Base-by-base conservation (phyloP, 2,113 vertebrate species). In the Octodon degus region DNA sequence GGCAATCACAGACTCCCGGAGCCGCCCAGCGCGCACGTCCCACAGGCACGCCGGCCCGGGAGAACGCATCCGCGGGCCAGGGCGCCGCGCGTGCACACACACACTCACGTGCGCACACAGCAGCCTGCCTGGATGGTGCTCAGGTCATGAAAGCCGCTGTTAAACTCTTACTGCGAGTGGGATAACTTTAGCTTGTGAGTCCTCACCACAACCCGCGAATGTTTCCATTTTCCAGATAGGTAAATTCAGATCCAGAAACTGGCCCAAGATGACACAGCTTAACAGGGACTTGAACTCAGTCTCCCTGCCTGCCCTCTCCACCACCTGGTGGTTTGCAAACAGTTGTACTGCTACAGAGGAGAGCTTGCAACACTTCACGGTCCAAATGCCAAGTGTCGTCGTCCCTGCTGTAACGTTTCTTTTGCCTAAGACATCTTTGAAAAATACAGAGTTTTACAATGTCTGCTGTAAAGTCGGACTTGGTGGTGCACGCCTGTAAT, bases 221-320 rank as follows among this genome's bases (percentile, higher is more conserved):
- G 89, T 93, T 10, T 80, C 89, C 96, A 96, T 93, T 96, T 93
- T 93, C 81, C 81, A 92, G 96, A 83, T 0, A 53, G 83, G 43
- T 82, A 89, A 67, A 87, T 60, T 9, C 79, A 97, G 94, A 68
- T 83, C 17, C 40, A 3, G 34, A 47, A 67, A 92, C 74, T 70
- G 43, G 82, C 37, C 68, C 79, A 67, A 43, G 86, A 95, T 40
- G 27, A 24, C 68, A 30, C 32, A 85, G 83, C 50, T 67, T 47
- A 34, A 14, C 19, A 72, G 34, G 37, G 63, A 19, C n/a, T 81
- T 50, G 80, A 82, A 70, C 55, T 72, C 93, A 32, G 17, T 50
- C 84, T 80, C 67, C 72, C 32, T 60, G 50, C 14, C 43, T 22
- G 47, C 37, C 80, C 82, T 77, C 67, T 74, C 58, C 40, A 62